Base-by-base conservation (phyloP, 1,140 invertebrate genomes). In the Brachionus angularis region DNA sequence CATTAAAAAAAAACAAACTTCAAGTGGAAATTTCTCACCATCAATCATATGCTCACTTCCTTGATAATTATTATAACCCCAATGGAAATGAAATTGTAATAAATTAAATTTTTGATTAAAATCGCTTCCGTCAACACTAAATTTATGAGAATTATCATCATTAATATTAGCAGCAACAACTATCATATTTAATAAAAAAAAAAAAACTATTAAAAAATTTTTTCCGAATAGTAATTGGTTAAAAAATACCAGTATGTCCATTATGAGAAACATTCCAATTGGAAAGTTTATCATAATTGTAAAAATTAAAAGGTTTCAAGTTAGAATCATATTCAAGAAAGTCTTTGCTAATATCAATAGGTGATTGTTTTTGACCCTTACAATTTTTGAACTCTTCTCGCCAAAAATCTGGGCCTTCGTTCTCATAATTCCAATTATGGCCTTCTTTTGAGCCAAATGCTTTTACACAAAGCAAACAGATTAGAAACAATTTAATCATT, bases 321-420 rank as follows among this genome's bases (percentile, higher is more conserved):
- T 61, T 44, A 18, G 72, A 69, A 39, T 77, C 74, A 23, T 74
- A 74, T 12, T 75, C 18, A 1, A 74, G 73, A 18, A 72, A 33
- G 5, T 52, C 52, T 2, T 73, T 74, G n/a, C 70, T 47, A 16
- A 70, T 70, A 46, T 70, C 42, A 33, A 70, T 70, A 16, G 67
- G 67, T 18, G 67, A 70, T 53, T 70, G 67, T 29, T 29, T 36
- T 53, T 70, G 14, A n/a, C 67, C 67, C 12, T 23, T 39, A 53
- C 67, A 70, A 12, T 74, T 50, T 25, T 74, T 74, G 49, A 73
- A 77, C 7, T 71, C 46, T 8, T 58, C 23, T 16, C 73, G 39
- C 77, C 77, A 78, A 16, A 73, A 49, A 5, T 73, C 70, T 8
- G 76, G 77, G 18, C 76, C 77, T 77, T 70, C 4, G 3, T 42